Evolutionary conservation across 2,113 vertebrate species (phyloP), one percentile per base, ranked within the genome.

Genomic region (Diphyllodes magnificus): DNA sequence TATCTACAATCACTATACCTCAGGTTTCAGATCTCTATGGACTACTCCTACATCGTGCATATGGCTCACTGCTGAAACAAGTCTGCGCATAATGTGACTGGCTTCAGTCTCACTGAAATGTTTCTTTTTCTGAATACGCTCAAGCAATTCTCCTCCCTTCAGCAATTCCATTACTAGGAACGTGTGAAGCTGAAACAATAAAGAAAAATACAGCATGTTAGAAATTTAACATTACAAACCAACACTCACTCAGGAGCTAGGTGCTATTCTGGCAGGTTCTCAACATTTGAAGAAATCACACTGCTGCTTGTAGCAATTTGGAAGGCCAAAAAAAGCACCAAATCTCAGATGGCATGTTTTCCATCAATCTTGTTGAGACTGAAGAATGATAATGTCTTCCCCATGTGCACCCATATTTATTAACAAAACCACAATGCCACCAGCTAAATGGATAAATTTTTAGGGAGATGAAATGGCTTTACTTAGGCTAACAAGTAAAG

Each of bases 21-120:
- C 99, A 10, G 99, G 99, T 89, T 99, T 99, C 85, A 99, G 98
- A 90, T 99, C 99, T 73, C 99, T 97, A 35, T 99, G 99, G 85
- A 99, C 99, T 83, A 99, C 99, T 40, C 99, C 99, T 3, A 99
- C 99, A 45, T 99, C 99, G 2, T 99, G 99, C 99, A 99, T 99
- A 96, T 99, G 99, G 97, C 99, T 99, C 77, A 99, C 99, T 0
- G 99, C 99, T 0, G 99, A 99, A 71, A 99, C 99, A 54, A 99
- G 98, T 71, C 98, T 99, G 82, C 99, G 97, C 99, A 99, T 99
- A 93, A 99, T 99, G 86, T 98, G 98, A 94, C 99, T 99, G 85
- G 99, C 99, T 97, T 99, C 99, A 0, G 99, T 99, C 97, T 99
- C 99, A 68, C 99, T 99, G 98, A 99, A 99, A 96, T 99, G 98